Percentiles rank a stretch among this genome's conserved stretches.
These are phyloP conservation scores for Mythimna albipuncta DNA, from an alignment of 2,888 invertebrate species.

Conservation along the genomic window DNA sequence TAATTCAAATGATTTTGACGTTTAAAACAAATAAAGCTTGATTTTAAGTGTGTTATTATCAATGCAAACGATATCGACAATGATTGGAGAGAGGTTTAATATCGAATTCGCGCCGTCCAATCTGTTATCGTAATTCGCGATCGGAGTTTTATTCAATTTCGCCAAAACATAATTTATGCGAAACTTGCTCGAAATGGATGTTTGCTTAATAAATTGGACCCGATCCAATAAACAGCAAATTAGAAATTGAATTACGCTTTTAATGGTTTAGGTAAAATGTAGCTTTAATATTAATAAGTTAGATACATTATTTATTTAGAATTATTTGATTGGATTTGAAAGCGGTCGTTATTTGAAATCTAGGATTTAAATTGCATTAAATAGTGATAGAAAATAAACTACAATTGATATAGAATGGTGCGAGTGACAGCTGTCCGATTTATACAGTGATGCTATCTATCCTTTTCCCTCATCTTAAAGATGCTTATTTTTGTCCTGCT, in stretches of 20 bases:
- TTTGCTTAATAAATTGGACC: conserved; percentile 53
- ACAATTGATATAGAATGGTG: too few relatives aligned
- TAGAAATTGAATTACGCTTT: conserved; percentile 42
- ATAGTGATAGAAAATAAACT: not conserved
- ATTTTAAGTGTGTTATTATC: conserved; percentile 46
- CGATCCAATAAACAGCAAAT: conserved; percentile 45
- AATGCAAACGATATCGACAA: conserved; percentile 39
- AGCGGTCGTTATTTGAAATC: not conserved
- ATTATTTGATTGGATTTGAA: conserved; percentile 4
- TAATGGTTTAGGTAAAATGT: conserved; percentile 34
- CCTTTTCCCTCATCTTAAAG: too few relatives aligned
- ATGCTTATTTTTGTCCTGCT: too few relatives aligned
- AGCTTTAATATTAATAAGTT: conserved; percentile 25
- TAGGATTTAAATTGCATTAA: not conserved
- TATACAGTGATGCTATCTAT: too few relatives aligned
- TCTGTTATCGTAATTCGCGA: conserved; percentile 14
- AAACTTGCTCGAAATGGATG: conserved; percentile 46
- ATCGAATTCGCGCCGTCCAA: conserved; percentile 34
- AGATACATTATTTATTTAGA: conserved; percentile 10
- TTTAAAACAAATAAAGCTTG: conserved; percentile 10
- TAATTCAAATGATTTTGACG: conserved; percentile 26
- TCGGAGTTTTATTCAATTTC: conserved; percentile 48
- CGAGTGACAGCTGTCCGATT: too few relatives aligned
- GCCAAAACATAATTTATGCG: conserved; percentile 48
- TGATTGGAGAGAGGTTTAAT: conserved; percentile 28